Base-by-base conservation (phyloP, 2,113 vertebrate genomes). In the Corythaixoides concolor region DNA sequence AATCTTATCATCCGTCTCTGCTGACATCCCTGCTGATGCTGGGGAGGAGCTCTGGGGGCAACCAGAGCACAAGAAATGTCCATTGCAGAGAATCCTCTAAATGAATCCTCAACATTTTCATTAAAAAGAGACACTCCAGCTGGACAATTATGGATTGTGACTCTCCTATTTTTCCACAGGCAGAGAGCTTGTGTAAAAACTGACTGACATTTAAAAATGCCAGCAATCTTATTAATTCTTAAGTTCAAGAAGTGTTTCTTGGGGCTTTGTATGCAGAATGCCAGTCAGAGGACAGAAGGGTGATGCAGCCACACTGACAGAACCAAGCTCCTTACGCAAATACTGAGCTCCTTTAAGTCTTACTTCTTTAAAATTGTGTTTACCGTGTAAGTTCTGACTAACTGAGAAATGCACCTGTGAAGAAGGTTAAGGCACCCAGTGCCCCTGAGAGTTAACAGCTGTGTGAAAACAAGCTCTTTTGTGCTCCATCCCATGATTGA, bases 131-230 rank as follows among this genome's bases (percentile, higher is more conserved):
- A 59, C n/a, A 7, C 19, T 93, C 63, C 81, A 80, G 66, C 89
- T 89, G 77, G 77, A 91, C 91, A 91, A 13, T 79, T 92, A 89
- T 8, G 28, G 84, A 37, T 15, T 78, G 74, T 88, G 93, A 73
- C 69, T 89, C 66, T 53, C n/a, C 58, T 43, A 15, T 33, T 50
- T 52, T 93, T 67, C 62, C 74, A 82, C 62, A 76, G 88, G 83
- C 88, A 88, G 73, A 5, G 14, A 89, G 84, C 55, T 76, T 53
- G 41, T 79, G 91, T 87, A 62, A 97, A 97, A 95, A 62, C 81
- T 94, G 92, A 92, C 80, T 96, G 96, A 95, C 89, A 92, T 97
- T 97, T 95, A 23, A 93, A 95, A 97, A 94, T 96, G 94, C 91
- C 95, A 96, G 49, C 73, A 69, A 15, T 91, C 77, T 95, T 95